Evolutionary conservation across 2,797 vertebrate species (phyloP), one percentile per base, ranked within the genome.

Genomic region (Hozukius guyotensis): DNA sequence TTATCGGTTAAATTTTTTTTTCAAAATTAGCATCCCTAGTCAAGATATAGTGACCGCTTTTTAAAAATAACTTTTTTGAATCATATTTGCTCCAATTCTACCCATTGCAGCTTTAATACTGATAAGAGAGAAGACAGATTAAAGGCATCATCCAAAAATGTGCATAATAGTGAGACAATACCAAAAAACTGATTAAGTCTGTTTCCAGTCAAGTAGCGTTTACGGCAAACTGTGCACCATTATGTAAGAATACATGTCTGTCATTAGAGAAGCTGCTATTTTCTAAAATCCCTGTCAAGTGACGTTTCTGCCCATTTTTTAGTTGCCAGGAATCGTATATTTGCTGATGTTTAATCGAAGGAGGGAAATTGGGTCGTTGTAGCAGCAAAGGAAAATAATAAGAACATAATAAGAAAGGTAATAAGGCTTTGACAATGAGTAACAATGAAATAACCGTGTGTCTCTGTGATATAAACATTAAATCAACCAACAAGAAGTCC

Each of bases 401-500:
- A 53, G 20, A 52, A 67, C 78, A 78, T 27, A 64, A 52, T 52
- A 72, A 53, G 63, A 72, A 46, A 72, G 29, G 25, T 59, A 67
- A 76, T 8, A 62, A 57, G 53, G 27, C 18, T 75, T 36, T 75
- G 20, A 80, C 73, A 81, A 72, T 57, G 14, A 49, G 64, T 18
- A 62, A 25, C 24, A 59, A 72, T 53, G 55, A n/a, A 62, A 52
- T 24, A 57, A 32, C 27, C 53, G 13, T 20, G 11, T 55, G 36
- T 27, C 29, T 38, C 24, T 52, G 38, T 60, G 64, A 63, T 24
- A 69, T 12, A 61, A 71, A 72, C 11, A 34, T 70, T 22, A 57
- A 77, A 75, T 66, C 7, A 80, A 66, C 31, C 69, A 59, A 32
- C 49, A 67, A 73, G 8, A 62, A 73, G 75, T 56, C 55, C n/a